A percentile compares a stretch with the other conserved stretches of the same genome.
Conservation (phyloP, 2,888 invertebrate genomes). For the Psylliodes chrysocephalus region DNA sequence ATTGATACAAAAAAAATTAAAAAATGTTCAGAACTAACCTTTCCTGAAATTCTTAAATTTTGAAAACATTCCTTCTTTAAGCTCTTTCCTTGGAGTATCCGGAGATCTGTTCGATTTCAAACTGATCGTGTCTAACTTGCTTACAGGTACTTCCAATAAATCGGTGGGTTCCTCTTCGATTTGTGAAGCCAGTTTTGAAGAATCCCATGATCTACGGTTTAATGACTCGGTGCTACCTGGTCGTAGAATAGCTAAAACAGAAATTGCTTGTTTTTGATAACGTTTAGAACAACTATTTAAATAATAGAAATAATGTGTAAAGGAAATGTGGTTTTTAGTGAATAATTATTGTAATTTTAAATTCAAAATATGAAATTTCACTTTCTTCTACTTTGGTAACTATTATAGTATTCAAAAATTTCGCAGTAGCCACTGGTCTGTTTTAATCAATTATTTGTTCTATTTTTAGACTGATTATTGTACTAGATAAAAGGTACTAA, state of each 20-base stretch:
- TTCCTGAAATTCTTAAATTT: constrained; percentile 68
- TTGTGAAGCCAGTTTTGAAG: constrained; percentile 62
- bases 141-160: constrained; percentile 45
- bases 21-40: constrained; percentile 61
- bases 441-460: no score
- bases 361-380: no score
- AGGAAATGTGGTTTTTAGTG: no score
- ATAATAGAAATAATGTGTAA: background rate
- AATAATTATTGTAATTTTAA: background rate
- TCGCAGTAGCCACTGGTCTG: no score
- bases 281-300: background rate
- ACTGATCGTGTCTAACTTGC: constrained; percentile 49
- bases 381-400: no score
- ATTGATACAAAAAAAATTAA: no score
- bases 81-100: constrained; percentile 57
- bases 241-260: constrained; percentile 53
- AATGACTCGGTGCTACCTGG: constrained; percentile 65
- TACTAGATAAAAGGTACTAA: no score
- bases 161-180: constrained; percentile 58
- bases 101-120: constrained; percentile 52
- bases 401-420: no score
- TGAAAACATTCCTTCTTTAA: constrained; percentile 63
- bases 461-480: no score
- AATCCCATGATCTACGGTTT: constrained; percentile 69
- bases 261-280: background rate